phyloP scores from a whole-genome alignment of 2,888 invertebrate genomes.

The Zaprionus bogoriensis region DNA sequence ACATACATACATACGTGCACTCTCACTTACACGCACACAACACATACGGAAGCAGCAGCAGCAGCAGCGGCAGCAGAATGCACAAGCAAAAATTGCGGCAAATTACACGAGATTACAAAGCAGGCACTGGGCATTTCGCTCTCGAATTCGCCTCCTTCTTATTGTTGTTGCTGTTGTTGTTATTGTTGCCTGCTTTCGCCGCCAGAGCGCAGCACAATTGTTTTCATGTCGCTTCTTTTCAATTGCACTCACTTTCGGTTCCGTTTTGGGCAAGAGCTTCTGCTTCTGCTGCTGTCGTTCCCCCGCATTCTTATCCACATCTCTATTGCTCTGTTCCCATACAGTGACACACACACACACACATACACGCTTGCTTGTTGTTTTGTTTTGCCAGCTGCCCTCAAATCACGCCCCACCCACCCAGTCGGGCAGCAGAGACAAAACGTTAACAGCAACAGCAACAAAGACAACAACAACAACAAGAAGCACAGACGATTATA shows the following conservation, averaged over 20 bases:
- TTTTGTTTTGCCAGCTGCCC: constrained; percentile 66
- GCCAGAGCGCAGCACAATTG: constrained; percentile 58
- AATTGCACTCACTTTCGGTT: constrained; percentile 65
- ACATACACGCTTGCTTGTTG: constrained; percentile 44
- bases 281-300: constrained; percentile 10
- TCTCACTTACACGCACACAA: constrained; percentile 9
- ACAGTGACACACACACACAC: constrained; percentile 31
- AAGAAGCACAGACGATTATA: constrained; percentile 41
- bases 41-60: constrained; percentile 50
- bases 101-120: constrained; percentile 75
- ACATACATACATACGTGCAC: constrained; percentile 5
- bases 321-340: constrained; percentile 9
- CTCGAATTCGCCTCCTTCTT: constrained; percentile 23
- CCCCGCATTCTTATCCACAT: constrained; percentile 8
- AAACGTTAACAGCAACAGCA: constrained; percentile 41
- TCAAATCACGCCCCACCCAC: constrained; percentile 75
- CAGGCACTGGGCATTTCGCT: constrained; percentile 41
- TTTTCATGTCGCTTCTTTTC: constrained; percentile 57
- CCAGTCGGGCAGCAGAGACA: constrained; percentile 42
- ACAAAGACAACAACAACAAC: constrained; percentile 58
- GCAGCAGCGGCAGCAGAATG: too few species aligned
- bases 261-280: constrained; percentile 50
- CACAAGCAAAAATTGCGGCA: constrained; percentile 71
- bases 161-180: constrained; percentile 30
- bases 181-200: constrained; percentile 52